Percentiles rank a stretch among this genome's conserved stretches.
phyloP scores from a whole-genome alignment of 2,113 vertebrate genomes.

The Neogobius melanostomus region DNA sequence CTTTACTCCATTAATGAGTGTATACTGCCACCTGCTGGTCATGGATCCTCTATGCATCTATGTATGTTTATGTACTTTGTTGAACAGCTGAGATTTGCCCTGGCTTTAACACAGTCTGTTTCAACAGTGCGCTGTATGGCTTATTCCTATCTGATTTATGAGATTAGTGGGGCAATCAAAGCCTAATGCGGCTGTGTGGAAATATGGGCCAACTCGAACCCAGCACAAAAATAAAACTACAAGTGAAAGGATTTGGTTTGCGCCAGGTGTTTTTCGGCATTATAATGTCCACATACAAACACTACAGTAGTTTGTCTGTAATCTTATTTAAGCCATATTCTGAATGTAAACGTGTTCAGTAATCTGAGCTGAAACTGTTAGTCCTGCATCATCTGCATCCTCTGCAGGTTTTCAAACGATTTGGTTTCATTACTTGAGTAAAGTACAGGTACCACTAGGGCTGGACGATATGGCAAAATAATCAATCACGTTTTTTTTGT shows the following conservation, averaged over 20 bases:
- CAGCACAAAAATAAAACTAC: not conserved
- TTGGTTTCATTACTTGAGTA: no score
- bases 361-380: no score
- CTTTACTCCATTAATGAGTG: not conserved
- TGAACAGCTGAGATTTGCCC: conserved; percentile 22
- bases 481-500: no score
- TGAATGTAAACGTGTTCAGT: no score
- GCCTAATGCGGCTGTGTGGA: not conserved
- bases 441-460: no score
- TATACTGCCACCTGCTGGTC: conserved; percentile 53
- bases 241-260: no score
- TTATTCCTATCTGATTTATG: conserved; percentile 41
- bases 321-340: no score
- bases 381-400: no score
- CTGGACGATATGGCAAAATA: no score
- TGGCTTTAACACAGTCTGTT: conserved; percentile 36
- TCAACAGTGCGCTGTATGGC: conserved; percentile 47
- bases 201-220: conserved; percentile 1
- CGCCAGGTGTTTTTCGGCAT: not conserved
- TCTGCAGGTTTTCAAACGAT: no score
- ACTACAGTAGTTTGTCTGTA: no score
- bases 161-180: conserved; percentile 33
- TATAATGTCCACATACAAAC: not conserved
- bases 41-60: conserved; percentile 13
- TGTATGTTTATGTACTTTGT: not conserved